Evolutionary conservation across 2,888 invertebrate genomes (phyloP).

Genomic region (Ceraclea dissimilis): DNA sequence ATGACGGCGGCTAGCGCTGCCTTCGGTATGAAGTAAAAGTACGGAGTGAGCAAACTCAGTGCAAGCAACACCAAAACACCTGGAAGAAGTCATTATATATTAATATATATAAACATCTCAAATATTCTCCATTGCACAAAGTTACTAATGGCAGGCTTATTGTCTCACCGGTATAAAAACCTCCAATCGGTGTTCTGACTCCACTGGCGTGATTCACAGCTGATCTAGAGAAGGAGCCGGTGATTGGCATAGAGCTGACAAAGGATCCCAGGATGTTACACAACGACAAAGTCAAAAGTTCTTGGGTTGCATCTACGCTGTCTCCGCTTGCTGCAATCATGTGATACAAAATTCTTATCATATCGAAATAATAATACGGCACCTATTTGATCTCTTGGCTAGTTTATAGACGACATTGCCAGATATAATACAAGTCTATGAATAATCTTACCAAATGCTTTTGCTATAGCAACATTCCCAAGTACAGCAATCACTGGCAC

Average conservation of each 20-base stretch:
- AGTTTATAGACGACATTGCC: no score
- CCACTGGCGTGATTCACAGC: constrained; percentile 96
- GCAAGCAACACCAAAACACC: constrained; percentile 75
- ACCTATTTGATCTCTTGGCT: no score
- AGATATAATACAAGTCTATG: no score
- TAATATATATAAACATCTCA: background rate
- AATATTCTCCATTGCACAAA: no score
- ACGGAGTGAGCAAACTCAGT: constrained; percentile 78
- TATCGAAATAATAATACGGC: background rate
- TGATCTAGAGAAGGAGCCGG: constrained; percentile 81
- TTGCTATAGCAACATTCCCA: constrained; percentile 92
- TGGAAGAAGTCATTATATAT: constrained; percentile 31
- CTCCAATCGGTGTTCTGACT: constrained; percentile 82
- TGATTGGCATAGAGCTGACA: constrained; percentile 84
- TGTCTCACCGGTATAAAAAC: constrained; percentile 67
- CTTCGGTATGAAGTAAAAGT: constrained; percentile 85
- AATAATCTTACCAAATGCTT: constrained; percentile 81
- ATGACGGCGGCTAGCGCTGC: constrained; percentile 87
- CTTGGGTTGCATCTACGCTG: constrained; percentile 83
- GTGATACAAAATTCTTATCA: background rate
- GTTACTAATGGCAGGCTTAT: no score
- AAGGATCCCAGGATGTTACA: constrained; percentile 84
- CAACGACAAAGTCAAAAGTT: constrained; percentile 76
- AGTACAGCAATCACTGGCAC: constrained; percentile 86
- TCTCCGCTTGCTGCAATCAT: constrained; percentile 59